These are phyloP conservation scores for Phymorhynchus buccinoides DNA, from an alignment of 1,140 invertebrate species.

Conservation along the genomic window DNA sequence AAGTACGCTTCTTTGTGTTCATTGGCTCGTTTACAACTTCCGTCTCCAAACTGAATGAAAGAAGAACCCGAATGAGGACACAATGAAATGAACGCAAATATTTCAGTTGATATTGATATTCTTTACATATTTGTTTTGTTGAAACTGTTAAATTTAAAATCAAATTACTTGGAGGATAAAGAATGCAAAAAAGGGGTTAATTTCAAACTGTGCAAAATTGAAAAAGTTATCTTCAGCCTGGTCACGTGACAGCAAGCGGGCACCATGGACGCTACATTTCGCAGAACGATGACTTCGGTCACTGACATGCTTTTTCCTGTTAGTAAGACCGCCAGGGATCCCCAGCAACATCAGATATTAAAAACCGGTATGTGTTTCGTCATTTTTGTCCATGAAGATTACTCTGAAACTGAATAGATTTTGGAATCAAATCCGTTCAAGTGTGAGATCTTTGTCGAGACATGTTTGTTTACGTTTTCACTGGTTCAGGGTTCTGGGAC, in stretches of 20 bases:
- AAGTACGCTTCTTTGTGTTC: conserved; percentile 25
- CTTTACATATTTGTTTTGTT: too few relatives aligned
- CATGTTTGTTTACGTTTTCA: not conserved
- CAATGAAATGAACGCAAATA: not conserved
- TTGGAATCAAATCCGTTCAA: not conserved
- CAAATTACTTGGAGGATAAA: too few relatives aligned
- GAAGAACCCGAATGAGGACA: not conserved
- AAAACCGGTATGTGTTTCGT: conserved; percentile 54
- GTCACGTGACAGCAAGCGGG: conserved; percentile 56
- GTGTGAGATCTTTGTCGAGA: not conserved
- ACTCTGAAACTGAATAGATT: not conserved
- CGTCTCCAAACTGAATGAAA: not conserved
- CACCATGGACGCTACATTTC: conserved; percentile 65
- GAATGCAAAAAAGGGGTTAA: too few relatives aligned
- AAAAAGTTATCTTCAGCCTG: conserved; percentile 11
- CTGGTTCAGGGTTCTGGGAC: too few relatives aligned
- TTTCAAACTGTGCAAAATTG: not conserved
- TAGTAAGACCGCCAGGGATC: conserved; percentile 62
- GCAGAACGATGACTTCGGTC: conserved; percentile 71
- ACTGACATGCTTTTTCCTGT: conserved; percentile 76
- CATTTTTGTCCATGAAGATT: not conserved
- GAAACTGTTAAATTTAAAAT: too few relatives aligned
- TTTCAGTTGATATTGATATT: not conserved
- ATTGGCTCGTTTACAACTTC: conserved; percentile 24
- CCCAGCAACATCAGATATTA: conserved; percentile 61